Evolutionary conservation across 2,888 invertebrate genomes (phyloP), one percentile per base, ranked within the genome.

Genomic region (Anarsia innoxiella): DNA sequence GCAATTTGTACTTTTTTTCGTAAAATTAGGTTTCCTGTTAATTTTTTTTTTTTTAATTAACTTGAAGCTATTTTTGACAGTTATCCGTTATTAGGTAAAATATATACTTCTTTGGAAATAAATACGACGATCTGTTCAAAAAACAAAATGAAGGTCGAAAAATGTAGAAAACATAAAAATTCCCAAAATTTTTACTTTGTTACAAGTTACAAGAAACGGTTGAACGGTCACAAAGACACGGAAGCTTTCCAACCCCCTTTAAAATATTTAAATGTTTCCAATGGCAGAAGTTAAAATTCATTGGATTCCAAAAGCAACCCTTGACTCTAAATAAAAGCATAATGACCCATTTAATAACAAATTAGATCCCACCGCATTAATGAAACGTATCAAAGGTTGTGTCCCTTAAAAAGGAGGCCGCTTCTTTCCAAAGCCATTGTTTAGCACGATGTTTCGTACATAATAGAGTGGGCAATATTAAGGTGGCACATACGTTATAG

Each of bases 321-420:
- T 43, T 52, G 59, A 53, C 55, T 54, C 65, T 59, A 56, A 68
- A 69, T 66, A 70, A 64, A 64, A 63, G 59, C 61, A 73, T 77
- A 77, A 82, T 73, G 69, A 66, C 66, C 75, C 69, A 82, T 80
- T 82, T 80, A 79, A 69, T 79, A 79, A 74, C 76, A 79, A 84
- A 83, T 80, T 83, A 79, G 78, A 71, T 69, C 64, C 45, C 48
- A 46, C 64, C 56, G 64, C 56, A 60, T 71, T 70, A 68, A 66
- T 71, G 56, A 62, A 59, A 63, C 47, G 45, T 56, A 53, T 52
- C 51, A 48, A 56, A 54, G 49, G 42, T 48, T 39, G 41, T 39
- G 42, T 44, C 41, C 38, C 44, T 45, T 28, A 26, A 23, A 26
- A 37, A 26, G 48, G 36, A 40, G 41, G 40, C 19, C 23, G 40